A percentile compares a stretch with the other conserved stretches of the same genome.
Evolutionary conservation across 2,113 vertebrate genomes (phyloP).

Genomic region (Sminthopsis crassicaudata): DNA sequence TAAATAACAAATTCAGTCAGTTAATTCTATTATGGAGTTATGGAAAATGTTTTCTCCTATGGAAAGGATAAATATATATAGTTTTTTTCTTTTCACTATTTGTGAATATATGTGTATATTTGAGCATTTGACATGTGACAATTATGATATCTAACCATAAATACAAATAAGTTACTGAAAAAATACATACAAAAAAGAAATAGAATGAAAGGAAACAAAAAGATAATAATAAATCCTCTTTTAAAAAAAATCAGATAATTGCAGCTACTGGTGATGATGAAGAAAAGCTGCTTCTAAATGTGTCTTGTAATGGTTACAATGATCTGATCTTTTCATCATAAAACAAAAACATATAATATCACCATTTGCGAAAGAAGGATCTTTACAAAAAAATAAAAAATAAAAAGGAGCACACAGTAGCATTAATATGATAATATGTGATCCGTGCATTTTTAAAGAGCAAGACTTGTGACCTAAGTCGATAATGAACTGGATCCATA

Average conservation of each 20-base stretch:
- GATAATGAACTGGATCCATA: not conserved
- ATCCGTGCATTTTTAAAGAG: not conserved
- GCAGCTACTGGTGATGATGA: not conserved
- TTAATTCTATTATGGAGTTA: not conserved
- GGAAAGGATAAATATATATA: fast-evolving
- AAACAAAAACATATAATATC: not conserved
- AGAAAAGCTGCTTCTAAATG: not conserved
- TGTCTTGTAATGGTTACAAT: not conserved
- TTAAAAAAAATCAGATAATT: not conserved
- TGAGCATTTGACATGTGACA: not conserved
- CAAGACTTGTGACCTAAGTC: not conserved
- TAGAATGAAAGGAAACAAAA: not conserved
- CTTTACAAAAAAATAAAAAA: not conserved
- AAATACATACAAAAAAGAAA: not conserved
- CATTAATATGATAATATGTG: not conserved
- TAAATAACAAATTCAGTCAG: not conserved
- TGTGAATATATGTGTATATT: not conserved
- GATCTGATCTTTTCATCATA: not conserved
- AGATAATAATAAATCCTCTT: not conserved
- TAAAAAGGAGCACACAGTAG: not conserved
- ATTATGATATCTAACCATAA: not conserved
- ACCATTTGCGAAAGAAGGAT: not conserved
- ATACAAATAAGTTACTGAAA: not conserved
- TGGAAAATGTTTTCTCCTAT: not conserved
- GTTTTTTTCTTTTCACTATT: not conserved